Evolutionary conservation across 2,888 invertebrate genomes (phyloP).

Genomic region (Busseola fusca): DNA sequence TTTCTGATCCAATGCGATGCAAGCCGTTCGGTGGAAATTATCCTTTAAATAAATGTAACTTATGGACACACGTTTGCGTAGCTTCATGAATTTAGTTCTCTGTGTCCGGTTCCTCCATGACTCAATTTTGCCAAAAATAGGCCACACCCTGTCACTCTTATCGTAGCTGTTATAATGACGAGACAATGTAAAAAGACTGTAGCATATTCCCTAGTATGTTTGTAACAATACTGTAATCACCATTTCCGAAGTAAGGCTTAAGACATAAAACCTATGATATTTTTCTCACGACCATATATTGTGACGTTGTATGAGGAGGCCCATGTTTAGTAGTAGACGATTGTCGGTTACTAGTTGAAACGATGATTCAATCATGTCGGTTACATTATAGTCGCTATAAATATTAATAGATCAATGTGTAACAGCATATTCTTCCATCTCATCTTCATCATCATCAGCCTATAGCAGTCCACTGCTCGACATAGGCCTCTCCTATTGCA

Average conservation of each 20-base stretch:
- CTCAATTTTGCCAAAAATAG: constrained; percentile 31
- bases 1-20: too few species aligned
- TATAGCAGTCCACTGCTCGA: too few species aligned
- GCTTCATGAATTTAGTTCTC: constrained; percentile 3
- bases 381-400: constrained; percentile 16
- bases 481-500: too few species aligned
- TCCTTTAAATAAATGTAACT: constrained; percentile 5
- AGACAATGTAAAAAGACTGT: constrained; percentile 1
- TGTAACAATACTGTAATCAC: neutral
- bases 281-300: constrained; percentile 21
- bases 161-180: neutral
- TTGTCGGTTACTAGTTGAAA: constrained; percentile 9
- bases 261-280: neutral
- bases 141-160: constrained; percentile 6
- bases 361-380: constrained; percentile 29
- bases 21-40: too few species aligned
- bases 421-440: constrained; percentile 2
- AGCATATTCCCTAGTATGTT: neutral
- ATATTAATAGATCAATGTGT: constrained; percentile 19
- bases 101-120: constrained; percentile 6
- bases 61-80: neutral
- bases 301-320: constrained; percentile 10
- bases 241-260: neutral
- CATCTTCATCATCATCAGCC: too few species aligned
- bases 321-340: constrained; percentile 4